Base-by-base conservation (phyloP, 2,113 vertebrate genomes). In the Takifugu bimaculatus region DNA sequence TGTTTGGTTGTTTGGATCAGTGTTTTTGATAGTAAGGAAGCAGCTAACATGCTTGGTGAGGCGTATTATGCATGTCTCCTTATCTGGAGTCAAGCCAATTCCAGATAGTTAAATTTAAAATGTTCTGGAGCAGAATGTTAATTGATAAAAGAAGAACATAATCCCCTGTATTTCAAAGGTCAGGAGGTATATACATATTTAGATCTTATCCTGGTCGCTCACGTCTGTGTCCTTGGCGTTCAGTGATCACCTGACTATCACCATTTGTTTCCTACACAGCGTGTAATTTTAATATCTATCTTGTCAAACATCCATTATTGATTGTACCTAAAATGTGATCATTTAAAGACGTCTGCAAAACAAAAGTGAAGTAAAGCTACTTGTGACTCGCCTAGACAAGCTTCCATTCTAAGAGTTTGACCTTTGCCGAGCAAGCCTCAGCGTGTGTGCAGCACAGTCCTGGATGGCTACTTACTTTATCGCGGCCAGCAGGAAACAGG, bases 401-500 rank as follows among this genome's bases (percentile, higher is more conserved):
- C 58, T 73, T 54, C 75, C 57, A 49, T 63, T 74, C 76, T 68
- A 51, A 66, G 48, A 66, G 57, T 43, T 39, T 78, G 75, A 85
- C 77, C 79, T 58, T 63, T 43, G 60, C 79, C 75, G 59, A 67
- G 74, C 77, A 75, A 65, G 76, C 78, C 65, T 72, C 13, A 25
- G 72, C 67, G 76, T 60, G 53, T 78, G 67, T 50, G 26, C 70
- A 71, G 68, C 62, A 65, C 69, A 13, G 55, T 56, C 63, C 72
- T 67, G 65, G 68, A 62, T 68, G 51, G 75, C 65, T 81, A 62
- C 75, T 73, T 78, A 72, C 81, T 81, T 86, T 84, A 86, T 85
- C 83, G 82, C 68, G 79, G 60, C 72, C 79, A 68, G 75, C 83
- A 86, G 85, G 86, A 88, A 87, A 87, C 78, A 72, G 86, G 84